phyloP scores from a whole-genome alignment of 2,797 vertebrate genomes.

The Bradypodion ventrale region DNA sequence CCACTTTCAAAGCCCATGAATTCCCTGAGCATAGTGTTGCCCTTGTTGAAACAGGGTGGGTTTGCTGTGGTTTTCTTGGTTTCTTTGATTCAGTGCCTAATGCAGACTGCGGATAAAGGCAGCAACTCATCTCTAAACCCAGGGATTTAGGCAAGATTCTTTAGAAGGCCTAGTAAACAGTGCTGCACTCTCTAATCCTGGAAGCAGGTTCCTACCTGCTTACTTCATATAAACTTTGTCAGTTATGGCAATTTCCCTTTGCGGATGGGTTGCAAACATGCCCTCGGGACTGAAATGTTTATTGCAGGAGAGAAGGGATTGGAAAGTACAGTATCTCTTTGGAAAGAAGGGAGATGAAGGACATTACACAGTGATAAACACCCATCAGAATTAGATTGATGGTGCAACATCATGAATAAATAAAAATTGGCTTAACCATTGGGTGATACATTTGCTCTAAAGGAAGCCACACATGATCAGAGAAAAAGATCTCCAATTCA shows the following conservation, averaged over 20 bases:
- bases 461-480: neutral
- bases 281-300: conserved; percentile 66
- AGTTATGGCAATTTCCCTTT: conserved; percentile 63
- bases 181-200: conserved; percentile 69
- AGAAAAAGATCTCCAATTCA: neutral
- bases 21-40: conserved; percentile 50
- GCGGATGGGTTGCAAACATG: conserved; percentile 66
- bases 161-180: conserved; percentile 74
- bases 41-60: conserved; percentile 68
- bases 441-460: neutral
- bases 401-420: neutral
- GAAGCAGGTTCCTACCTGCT: conserved; percentile 77
- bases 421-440: neutral
- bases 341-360: conserved; percentile 46
- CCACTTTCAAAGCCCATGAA: conserved; percentile 45
- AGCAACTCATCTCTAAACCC: conserved; percentile 71
- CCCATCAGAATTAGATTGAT: fast-evolving
- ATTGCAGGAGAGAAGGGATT: conserved; percentile 52
- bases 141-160: conserved; percentile 73
- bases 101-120: conserved; percentile 74
- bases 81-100: conserved; percentile 79
- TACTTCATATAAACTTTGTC: conserved; percentile 63
- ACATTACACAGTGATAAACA: conserved; percentile 18
- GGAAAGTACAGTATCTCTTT: conserved; percentile 59
- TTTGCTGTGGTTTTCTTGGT: conserved; percentile 71